phyloP scores from a whole-genome alignment of 2,113 vertebrate species.

The Eclectus roratus region DNA sequence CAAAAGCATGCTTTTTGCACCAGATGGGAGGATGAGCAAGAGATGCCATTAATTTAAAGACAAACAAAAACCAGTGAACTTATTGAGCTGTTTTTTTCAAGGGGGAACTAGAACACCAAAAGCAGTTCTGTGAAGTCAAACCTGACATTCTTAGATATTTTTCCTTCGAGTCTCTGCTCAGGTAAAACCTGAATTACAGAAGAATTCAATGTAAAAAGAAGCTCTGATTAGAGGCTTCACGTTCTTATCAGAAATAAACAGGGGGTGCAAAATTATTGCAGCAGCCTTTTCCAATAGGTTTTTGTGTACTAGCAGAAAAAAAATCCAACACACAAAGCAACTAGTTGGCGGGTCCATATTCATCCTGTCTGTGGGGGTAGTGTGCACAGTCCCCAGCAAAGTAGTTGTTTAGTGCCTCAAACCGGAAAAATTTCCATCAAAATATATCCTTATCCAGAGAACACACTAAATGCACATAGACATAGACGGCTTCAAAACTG shows the following conservation, averaged over 20 bases:
- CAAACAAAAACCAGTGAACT: neutral
- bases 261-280: neutral
- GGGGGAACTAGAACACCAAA: neutral
- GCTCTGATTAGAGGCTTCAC: neutral
- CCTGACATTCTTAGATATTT: neutral
- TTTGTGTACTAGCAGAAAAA: neutral
- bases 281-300: neutral
- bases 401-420: neutral
- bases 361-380: neutral
- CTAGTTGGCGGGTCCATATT: neutral
- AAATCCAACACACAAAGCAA: neutral
- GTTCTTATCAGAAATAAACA: neutral
- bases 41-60: neutral
- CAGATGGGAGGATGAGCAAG: neutral
- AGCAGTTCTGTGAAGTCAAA: neutral
- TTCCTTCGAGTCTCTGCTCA: neutral
- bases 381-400: neutral
- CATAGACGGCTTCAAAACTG: neutral
- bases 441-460: neutral
- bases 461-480: neutral
- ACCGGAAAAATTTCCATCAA: neutral
- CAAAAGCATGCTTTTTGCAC: neutral
- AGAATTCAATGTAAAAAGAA: neutral
- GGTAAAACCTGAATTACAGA: neutral
- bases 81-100: neutral